phyloP scores from a whole-genome alignment of 2,888 invertebrate genomes.

The Drosophila hamatofila region DNA sequence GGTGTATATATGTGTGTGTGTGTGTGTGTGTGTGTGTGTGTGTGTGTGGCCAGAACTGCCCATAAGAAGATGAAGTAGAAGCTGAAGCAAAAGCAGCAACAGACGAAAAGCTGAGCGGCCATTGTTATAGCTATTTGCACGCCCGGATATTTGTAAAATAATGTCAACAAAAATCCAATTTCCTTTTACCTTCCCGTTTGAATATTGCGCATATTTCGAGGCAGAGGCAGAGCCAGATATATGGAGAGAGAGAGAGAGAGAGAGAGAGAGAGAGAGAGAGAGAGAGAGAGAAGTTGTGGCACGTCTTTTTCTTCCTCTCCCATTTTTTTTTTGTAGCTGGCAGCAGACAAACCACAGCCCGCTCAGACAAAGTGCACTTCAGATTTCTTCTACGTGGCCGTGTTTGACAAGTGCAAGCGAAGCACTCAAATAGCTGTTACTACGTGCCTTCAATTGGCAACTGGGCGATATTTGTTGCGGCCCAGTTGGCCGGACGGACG shows the following conservation, averaged over 20 bases:
- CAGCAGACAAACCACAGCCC: background rate
- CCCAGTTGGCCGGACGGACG: background rate
- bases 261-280: background rate
- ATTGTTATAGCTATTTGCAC: slow-evolving; percentile 54
- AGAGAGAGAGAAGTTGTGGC: background rate
- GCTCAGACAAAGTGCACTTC: slow-evolving; percentile 50
- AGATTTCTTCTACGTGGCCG: slow-evolving; percentile 45
- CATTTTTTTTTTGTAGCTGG: background rate
- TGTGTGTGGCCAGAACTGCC: slow-evolving; percentile 24
- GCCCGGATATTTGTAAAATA: slow-evolving; percentile 77
- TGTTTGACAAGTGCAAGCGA: slow-evolving; percentile 5
- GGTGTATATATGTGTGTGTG: background rate
- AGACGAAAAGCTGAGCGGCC: slow-evolving; percentile 13
- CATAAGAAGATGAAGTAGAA: slow-evolving; percentile 6
- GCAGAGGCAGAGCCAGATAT: background rate
- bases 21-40: slow-evolving; percentile 3
- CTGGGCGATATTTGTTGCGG: too few relatives aligned
- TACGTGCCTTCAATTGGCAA: slow-evolving; percentile 34
- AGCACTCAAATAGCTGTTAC: slow-evolving; percentile 3
- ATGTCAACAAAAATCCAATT: slow-evolving; percentile 80
- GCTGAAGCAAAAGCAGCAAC: background rate
- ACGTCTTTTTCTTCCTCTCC: background rate
- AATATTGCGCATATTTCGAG: slow-evolving; percentile 39
- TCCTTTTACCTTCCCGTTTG: slow-evolving; percentile 73
- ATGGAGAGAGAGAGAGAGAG: background rate